These are phyloP conservation scores for Andrena cerasifolii DNA, from an alignment of 1,140 invertebrate genomes.

Conservation along the genomic window DNA sequence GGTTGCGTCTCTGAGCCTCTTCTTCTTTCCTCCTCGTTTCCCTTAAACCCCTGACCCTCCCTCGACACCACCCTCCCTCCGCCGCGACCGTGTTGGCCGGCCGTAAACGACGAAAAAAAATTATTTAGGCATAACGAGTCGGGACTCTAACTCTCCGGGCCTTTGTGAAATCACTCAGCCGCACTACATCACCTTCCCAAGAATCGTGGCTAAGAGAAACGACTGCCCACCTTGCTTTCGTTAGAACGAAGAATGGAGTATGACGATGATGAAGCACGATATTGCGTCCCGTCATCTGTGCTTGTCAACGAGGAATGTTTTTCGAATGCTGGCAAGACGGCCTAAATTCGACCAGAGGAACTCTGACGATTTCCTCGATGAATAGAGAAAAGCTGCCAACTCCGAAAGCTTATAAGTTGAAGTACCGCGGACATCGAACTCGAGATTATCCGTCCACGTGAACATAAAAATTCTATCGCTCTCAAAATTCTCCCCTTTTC, in stretches of 20 bases:
- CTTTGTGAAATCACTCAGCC: conserved; percentile 65
- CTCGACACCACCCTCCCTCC: conserved; percentile 5
- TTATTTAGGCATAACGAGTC: conserved; percentile 69
- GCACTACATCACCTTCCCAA: conserved; percentile 60
- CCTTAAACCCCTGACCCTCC: conserved; percentile 35
- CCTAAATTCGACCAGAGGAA: conserved; percentile 17
- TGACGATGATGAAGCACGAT: conserved; percentile 56
- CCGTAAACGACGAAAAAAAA: conserved; percentile 56
- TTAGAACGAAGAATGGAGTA: conserved; percentile 61
- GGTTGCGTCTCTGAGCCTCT: conserved; percentile 65
- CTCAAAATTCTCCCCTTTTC: too few species aligned
- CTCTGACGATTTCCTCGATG: not conserved
- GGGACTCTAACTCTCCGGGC: conserved; percentile 58
- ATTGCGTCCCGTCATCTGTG: conserved; percentile 52
- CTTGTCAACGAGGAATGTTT: conserved; percentile 61
- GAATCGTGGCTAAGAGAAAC: conserved; percentile 63
- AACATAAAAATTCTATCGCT: too few species aligned
- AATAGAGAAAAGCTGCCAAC: not conserved
- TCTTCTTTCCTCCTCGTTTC: conserved; percentile 44
- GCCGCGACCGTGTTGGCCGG: not conserved
- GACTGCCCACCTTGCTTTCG: conserved; percentile 54
- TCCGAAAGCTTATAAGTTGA: too few species aligned
- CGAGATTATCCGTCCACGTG: too few species aligned
- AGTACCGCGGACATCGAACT: too few species aligned
- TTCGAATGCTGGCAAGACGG: conserved; percentile 28